Conservation (phyloP, 2,113 vertebrate genomes). For the Lepus europaeus region DNA sequence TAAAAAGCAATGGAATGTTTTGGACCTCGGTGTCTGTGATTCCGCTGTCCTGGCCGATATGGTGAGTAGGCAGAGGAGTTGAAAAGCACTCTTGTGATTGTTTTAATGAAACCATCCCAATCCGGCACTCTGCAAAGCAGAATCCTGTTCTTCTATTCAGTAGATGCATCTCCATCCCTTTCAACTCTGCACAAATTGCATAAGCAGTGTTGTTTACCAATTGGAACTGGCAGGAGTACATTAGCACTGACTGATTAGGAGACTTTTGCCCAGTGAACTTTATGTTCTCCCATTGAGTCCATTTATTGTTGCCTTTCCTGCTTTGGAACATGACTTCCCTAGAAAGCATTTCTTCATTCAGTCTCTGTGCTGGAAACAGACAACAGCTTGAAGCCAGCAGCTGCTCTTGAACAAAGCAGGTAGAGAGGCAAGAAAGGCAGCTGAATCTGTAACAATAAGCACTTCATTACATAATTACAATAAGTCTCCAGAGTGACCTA, state of each 20-base stretch:
- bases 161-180: slow-evolving; percentile 68
- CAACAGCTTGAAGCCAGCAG: slow-evolving; percentile 87
- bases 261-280: slow-evolving; percentile 84
- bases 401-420: slow-evolving; percentile 88
- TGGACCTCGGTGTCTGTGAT: background rate
- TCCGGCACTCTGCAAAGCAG: slow-evolving; percentile 77
- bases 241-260: slow-evolving; percentile 82
- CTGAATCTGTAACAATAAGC: slow-evolving; percentile 83
- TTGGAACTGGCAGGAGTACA: slow-evolving; percentile 81
- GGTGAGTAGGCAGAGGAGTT: slow-evolving; percentile 64
- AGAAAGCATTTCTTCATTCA: slow-evolving; percentile 84
- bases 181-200: slow-evolving; percentile 71
- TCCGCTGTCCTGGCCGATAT: slow-evolving; percentile 58
- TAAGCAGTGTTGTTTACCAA: slow-evolving; percentile 81
- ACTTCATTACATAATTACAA: slow-evolving; percentile 86
- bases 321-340: slow-evolving; percentile 86
- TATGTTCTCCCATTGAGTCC: slow-evolving; percentile 79
- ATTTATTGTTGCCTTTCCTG: slow-evolving; percentile 81
- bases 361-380: slow-evolving; percentile 77
- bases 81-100: slow-evolving; percentile 72
- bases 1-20: slow-evolving; percentile 53
- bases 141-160: slow-evolving; percentile 72
- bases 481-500: slow-evolving; percentile 84
- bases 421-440: slow-evolving; percentile 83
- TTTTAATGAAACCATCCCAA: slow-evolving; percentile 81